phyloP scores from a whole-genome alignment of 2,797 vertebrate genomes.

The Antrozous pallidus region DNA sequence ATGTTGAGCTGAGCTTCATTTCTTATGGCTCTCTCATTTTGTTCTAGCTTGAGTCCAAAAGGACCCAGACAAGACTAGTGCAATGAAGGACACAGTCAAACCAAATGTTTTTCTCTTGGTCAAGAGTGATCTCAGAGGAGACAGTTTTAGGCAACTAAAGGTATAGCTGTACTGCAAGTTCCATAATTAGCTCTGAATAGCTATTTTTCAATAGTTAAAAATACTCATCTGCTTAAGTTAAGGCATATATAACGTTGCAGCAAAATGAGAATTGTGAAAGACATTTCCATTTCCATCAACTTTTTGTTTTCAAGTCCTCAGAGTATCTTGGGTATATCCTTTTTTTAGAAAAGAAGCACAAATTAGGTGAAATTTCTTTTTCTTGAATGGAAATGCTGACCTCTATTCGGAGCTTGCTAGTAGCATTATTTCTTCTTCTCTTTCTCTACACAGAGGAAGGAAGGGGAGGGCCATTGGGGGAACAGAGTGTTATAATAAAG shows the following conservation, averaged over 20 bases:
- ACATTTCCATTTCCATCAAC: not conserved
- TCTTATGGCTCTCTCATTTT: not conserved
- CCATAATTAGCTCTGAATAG: not conserved
- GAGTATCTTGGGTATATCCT: not conserved
- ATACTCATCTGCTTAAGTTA: slow-evolving; percentile 12
- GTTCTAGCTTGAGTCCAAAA: not conserved
- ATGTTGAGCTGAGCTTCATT: not conserved
- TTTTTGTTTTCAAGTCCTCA: slow-evolving; percentile 43
- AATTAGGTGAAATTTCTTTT: slow-evolving; percentile 56
- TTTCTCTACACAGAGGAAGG: not conserved
- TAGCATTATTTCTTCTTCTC: not conserved
- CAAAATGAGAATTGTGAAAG: slow-evolving; percentile 33
- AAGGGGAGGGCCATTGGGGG: not conserved
- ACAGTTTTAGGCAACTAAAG: slow-evolving; percentile 13
- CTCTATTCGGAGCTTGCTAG: slow-evolving; percentile 48
- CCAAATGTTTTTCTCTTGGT: not conserved
- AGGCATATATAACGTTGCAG: not conserved
- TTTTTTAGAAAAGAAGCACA: slow-evolving; percentile 26
- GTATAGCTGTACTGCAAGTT: not conserved
- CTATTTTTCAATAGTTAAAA: slow-evolving; percentile 31
- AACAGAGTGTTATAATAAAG: slow-evolving; percentile 51
- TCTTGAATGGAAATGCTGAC: slow-evolving; percentile 46
- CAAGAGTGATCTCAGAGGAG: not conserved
- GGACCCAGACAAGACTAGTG: not conserved
- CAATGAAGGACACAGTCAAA: slow-evolving; percentile 24